A percentile compares a stretch with the other conserved stretches of the same genome.
phyloP scores from a whole-genome alignment of 1,140 invertebrate genomes.

The Macrobrachium rosenbergii region DNA sequence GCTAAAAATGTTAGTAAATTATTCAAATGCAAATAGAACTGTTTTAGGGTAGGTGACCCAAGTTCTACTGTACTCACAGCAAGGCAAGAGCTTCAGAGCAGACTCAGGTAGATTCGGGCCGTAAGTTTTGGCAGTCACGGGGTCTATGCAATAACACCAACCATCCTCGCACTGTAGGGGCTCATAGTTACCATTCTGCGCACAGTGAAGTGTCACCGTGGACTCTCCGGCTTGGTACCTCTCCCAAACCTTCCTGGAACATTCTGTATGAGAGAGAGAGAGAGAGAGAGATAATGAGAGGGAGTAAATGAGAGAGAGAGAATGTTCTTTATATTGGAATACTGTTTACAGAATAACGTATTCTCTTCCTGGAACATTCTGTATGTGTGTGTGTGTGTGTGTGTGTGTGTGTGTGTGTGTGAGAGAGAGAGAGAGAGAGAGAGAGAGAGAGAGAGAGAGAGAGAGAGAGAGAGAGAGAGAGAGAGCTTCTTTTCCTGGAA shows the following conservation, averaged over 20 bases:
- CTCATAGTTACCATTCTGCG: slow-evolving; percentile 75
- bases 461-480: too few species aligned
- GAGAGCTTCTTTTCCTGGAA: too few species aligned
- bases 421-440: too few species aligned
- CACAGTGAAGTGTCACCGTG: slow-evolving; percentile 74
- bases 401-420: too few species aligned
- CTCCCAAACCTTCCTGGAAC: slow-evolving; percentile 74
- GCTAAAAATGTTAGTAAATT: too few species aligned
- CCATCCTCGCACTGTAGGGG: slow-evolving; percentile 76
- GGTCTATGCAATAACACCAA: slow-evolving; percentile 76
- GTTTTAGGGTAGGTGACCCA: not conserved
- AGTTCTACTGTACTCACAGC: slow-evolving; percentile 73
- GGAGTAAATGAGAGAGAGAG: not conserved
- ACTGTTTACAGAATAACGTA: too few species aligned
- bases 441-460: too few species aligned
- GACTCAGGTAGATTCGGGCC: slow-evolving; percentile 72
- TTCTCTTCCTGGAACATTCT: too few species aligned
- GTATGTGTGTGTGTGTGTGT: too few species aligned
- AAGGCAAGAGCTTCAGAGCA: slow-evolving; percentile 73
- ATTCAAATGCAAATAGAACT: not conserved
- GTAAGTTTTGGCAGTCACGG: slow-evolving; percentile 73
- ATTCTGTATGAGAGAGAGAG: slow-evolving; percentile 70
- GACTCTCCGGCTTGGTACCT: slow-evolving; percentile 69
- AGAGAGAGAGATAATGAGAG: not conserved
- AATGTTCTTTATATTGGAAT: not conserved